A percentile compares a stretch with the other conserved stretches of the same genome.
These are phyloP conservation scores for Florisuga fusca DNA, from an alignment of 2,797 vertebrate genomes.

Conservation along the genomic window DNA sequence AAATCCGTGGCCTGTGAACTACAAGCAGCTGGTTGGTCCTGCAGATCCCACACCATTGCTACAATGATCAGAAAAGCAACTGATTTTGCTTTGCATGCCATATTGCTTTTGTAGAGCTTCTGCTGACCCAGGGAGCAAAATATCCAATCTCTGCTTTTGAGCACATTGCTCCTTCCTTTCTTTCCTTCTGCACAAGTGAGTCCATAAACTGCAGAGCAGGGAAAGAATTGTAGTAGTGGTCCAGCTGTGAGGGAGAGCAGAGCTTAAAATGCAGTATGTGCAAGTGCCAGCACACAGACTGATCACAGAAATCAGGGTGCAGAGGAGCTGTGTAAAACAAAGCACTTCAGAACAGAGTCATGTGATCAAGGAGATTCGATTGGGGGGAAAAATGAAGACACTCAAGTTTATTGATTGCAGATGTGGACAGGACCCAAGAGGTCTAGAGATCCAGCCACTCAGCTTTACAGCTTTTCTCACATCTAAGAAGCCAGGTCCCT, in stretches of 20 bases:
- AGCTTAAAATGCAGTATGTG: not conserved
- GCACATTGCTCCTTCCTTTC: not conserved
- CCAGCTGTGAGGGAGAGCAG: not conserved
- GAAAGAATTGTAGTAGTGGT: not conserved
- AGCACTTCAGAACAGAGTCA: not conserved
- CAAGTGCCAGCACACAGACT: not conserved
- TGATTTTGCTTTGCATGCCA: not conserved
- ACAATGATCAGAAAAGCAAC: not conserved
- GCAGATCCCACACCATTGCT: not conserved
- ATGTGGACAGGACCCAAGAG: not conserved
- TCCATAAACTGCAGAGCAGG: not conserved
- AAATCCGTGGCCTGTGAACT: not conserved
- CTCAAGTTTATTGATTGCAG: not conserved
- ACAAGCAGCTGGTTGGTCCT: not conserved
- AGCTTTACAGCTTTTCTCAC: not conserved
- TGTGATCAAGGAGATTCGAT: not conserved
- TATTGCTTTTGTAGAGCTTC: constrained; percentile 29
- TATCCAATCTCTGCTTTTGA: not conserved
- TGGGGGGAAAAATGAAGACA: not conserved
- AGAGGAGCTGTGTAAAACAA: not conserved
- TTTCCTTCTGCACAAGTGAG: not conserved
- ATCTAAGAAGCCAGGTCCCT: not conserved
- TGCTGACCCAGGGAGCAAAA: not conserved
- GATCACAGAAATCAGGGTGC: not conserved
- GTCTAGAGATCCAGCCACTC: not conserved